phyloP scores from a whole-genome alignment of 2,797 vertebrate genomes.

The Echeneis naucrates region DNA sequence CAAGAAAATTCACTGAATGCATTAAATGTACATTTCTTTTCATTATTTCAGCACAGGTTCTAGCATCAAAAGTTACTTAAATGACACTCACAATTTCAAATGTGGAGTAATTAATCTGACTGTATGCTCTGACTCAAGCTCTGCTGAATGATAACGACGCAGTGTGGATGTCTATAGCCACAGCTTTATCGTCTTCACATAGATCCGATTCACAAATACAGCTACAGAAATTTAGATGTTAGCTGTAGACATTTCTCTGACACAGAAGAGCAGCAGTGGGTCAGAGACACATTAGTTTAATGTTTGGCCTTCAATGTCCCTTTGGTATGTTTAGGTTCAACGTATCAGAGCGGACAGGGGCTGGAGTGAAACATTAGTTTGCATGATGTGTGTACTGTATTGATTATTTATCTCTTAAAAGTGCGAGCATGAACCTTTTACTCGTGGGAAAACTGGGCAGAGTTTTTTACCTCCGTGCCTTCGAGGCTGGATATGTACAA shows the following conservation, averaged over 20 bases:
- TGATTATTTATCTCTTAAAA: slow-evolving; percentile 54
- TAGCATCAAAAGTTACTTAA: neutral
- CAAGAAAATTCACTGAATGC: neutral
- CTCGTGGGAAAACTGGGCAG: slow-evolving; percentile 20
- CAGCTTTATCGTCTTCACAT: neutral
- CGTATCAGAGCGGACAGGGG: slow-evolving; percentile 30
- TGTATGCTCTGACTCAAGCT: neutral
- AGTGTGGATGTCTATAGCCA: neutral
- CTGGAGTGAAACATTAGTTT: slow-evolving; percentile 7
- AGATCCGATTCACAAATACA: slow-evolving; percentile 24
- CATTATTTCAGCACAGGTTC: neutral
- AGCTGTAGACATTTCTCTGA: slow-evolving; percentile 21
- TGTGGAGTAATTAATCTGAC: neutral
- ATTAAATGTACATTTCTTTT: neutral
- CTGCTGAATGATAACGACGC: neutral
- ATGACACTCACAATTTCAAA: neutral
- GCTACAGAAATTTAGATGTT: slow-evolving; percentile 36
- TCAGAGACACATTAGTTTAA: slow-evolving; percentile 21
- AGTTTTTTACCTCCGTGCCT: slow-evolving; percentile 37
- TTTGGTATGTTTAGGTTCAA: slow-evolving; percentile 29
- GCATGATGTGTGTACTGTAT: slow-evolving; percentile 24
- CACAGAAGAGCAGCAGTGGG: slow-evolving; percentile 28
- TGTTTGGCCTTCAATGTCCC: slow-evolving; percentile 24
- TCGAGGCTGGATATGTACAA: slow-evolving; percentile 25
- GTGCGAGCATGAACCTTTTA: slow-evolving; percentile 42